phyloP scores from a whole-genome alignment of 64 coral and sea anemone species.

The Stichodactyla helianthus region DNA sequence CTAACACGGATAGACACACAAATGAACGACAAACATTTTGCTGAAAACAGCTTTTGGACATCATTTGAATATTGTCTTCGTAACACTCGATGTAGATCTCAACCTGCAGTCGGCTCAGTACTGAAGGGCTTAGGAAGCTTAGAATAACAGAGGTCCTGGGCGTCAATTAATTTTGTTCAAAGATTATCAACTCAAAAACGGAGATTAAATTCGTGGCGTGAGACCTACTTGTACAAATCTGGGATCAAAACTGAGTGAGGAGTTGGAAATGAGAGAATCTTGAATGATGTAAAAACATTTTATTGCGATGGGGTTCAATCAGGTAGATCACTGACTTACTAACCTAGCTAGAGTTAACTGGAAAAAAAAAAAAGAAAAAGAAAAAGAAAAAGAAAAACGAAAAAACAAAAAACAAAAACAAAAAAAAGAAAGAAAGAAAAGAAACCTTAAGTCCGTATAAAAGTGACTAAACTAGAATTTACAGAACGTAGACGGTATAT shows the following conservation, averaged over 20 bases:
- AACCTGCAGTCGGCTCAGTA: neutral
- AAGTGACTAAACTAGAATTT: no score
- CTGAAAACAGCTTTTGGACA: neutral
- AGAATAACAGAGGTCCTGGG: neutral
- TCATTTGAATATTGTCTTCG: neutral
- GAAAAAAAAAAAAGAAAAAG: no score
- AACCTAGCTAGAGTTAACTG: no score
- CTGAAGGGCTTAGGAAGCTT: neutral
- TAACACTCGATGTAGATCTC: neutral
- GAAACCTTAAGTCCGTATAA: no score
- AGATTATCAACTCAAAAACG: neutral
- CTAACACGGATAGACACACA: neutral
- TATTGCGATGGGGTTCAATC: neutral
- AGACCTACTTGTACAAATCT: neutral
- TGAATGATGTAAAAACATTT: neutral
- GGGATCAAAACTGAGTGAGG: neutral
- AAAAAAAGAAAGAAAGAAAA: no score
- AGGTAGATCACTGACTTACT: no score
- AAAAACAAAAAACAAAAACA: no score
- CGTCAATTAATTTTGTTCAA: neutral
- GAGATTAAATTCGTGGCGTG: constrained; percentile 2
- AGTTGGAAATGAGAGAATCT: neutral
- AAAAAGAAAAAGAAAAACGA: no score
- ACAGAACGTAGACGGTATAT: no score
- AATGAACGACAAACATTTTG: neutral